Evolutionary conservation across 1,140 invertebrate species (phyloP), one percentile per base, ranked within the genome.

Genomic region (Phocides pigmalion): DNA sequence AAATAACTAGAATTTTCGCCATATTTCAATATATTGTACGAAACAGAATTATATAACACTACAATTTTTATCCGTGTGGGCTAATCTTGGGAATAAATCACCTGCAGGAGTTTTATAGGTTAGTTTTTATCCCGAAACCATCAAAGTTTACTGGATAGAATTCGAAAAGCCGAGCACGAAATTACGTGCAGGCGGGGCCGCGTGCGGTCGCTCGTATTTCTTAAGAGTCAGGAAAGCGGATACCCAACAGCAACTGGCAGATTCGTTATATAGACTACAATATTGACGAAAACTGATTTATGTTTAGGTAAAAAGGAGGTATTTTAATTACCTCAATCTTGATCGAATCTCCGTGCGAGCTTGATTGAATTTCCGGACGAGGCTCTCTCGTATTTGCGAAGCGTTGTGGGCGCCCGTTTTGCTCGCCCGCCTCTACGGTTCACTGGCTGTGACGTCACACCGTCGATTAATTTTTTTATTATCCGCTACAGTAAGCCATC

Each of bases 301-400:
- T 74, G 62, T 71, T 82, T 79, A 82, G 79, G 71, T 78, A 82
- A 82, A 87, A 86, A 82, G 74, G 72, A 79, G 76, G 80, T 82
- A 90, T 89, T 90, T 90, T 90, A 90, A 90, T 89, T 90, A 90
- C 81, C 79, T 79, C 80, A 87, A 90, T 90, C 87, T 86, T 89
- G 87, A 90, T 90, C 76, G 85, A 87, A 89, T 90, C 84, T 87
- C 83, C 76, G 81, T 82, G 81, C 84, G 80, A 81, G 84, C 83
- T 81, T 90, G 84, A 90, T 90, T 87, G 87, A 90, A 89, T 90
- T 89, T 89, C 87, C 87, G 86, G 79, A 65, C 84, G 81, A 69
- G 79, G 82, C 85, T 81, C 77, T 74, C 78, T 82, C 82, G 83
- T 90, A 84, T 89, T 88, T 90, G 85, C 83, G 66, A 68, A 87